Base-by-base conservation (phyloP, 2,113 vertebrate species). In the Indicator indicator region DNA sequence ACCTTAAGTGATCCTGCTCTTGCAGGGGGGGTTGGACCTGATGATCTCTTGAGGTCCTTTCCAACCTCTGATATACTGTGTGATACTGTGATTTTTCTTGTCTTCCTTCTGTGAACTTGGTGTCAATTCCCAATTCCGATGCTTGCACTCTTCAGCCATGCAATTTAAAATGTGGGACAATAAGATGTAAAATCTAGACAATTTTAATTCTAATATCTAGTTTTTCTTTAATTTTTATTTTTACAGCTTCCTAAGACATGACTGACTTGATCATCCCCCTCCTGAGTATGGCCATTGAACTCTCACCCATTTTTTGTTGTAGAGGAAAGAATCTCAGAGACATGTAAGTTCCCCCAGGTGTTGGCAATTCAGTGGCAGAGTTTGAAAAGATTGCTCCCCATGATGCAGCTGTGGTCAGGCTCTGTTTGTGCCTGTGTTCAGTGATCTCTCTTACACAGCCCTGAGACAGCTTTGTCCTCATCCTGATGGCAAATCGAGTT, bases 401-500 rank as follows among this genome's bases (percentile, higher is more conserved):
- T 30, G 28, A 12, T 4, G 9, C 7, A 19, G 26, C 2, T 69
- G 27, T 3, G 14, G 8, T 15, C 0, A 0, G 14, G 12, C 5
- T 65, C 17, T 1, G 3, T 26, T 21, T 65, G 7, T 59, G n/a
- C 21, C 23, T 5, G n/a, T 8, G 17, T 5, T 1, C 13, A 55
- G 38, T 1, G 4, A 24, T 12, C 12, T 44, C n/a, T 55, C 17
- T 65, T 1, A 1, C 11, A 16, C 11, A 27, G 19, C 48, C 33
- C 14, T 23, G 8, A 33, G 42, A 13, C 55, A 26, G 32, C 38
- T 73, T 44, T 30, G 40, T 6, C 32, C 32, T 63, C 0, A 1
- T 9, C 5, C 15, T 32, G 7, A 7, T 20, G 14, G 10, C 11
- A 69, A 54, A 69, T 0, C 5, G 7, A 19, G 9, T 40, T 38